Percentiles rank a stretch among this genome's conserved stretches.
Conservation (phyloP, 2,888 invertebrate genomes). For the Acanthococcus lagerstroemiae region DNA sequence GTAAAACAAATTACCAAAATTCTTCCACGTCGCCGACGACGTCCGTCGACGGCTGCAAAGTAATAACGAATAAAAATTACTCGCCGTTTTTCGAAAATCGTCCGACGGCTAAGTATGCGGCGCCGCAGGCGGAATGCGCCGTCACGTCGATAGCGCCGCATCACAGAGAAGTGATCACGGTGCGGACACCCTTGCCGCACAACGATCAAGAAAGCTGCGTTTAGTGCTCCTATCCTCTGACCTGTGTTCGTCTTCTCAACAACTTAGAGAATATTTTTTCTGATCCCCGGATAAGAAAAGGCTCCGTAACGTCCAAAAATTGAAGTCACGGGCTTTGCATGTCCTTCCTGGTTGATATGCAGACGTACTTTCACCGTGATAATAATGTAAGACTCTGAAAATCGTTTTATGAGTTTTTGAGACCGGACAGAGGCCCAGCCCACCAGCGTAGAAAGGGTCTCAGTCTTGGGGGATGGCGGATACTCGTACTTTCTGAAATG, state of each 20-base stretch:
- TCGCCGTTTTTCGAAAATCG: not conserved
- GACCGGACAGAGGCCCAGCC: too few relatives aligned
- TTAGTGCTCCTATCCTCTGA: too few relatives aligned
- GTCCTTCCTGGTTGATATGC: too few relatives aligned
- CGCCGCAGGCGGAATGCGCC: slow-evolving; percentile 1
- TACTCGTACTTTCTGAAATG: too few relatives aligned
- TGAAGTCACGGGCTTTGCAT: not conserved
- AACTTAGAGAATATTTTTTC: too few relatives aligned
- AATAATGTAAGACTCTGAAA: too few relatives aligned
- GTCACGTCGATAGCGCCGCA: slow-evolving; percentile 35
- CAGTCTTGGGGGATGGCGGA: too few relatives aligned
- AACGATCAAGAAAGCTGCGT: slow-evolving; percentile 61
- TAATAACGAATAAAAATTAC: slow-evolving; percentile 11
- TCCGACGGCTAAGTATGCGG: not conserved
- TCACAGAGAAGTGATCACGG: slow-evolving; percentile 56
- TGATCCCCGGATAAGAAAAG: not conserved
- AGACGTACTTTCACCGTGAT: too few relatives aligned
- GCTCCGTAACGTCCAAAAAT: not conserved
- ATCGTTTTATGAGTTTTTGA: too few relatives aligned
- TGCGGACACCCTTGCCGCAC: slow-evolving; percentile 58
- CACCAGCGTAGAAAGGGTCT: too few relatives aligned
- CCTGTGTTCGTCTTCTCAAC: too few relatives aligned
- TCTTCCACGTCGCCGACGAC: slow-evolving; percentile 2
- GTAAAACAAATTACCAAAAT: not conserved
- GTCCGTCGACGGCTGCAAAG: not conserved